Conservation (phyloP, 1,140 invertebrate genomes). For the Prorops nasuta region DNA sequence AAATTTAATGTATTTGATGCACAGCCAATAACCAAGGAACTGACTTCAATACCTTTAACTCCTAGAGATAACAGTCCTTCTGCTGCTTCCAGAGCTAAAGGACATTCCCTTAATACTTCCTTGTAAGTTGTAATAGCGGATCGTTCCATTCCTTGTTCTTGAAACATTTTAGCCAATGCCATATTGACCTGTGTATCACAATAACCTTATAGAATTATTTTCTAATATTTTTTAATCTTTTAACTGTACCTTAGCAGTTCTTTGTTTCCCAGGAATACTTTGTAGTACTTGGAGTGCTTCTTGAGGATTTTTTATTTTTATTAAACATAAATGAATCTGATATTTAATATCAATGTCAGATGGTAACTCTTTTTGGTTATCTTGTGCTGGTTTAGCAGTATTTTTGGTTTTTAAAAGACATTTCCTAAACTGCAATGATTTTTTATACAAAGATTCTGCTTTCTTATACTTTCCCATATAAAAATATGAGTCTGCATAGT, state of each 20-base stretch:
- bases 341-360: constrained; percentile 73
- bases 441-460: constrained; percentile 68
- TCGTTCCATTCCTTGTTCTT: constrained; percentile 69
- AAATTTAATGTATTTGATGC: constrained; percentile 48
- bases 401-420: constrained; percentile 64
- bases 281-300: constrained; percentile 69
- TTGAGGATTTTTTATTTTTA: constrained; percentile 63
- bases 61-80: constrained; percentile 67
- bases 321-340: constrained; percentile 69
- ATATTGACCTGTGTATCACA: constrained; percentile 58
- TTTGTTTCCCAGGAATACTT: constrained; percentile 67
- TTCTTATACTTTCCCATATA: constrained; percentile 65
- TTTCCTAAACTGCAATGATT: constrained; percentile 69
- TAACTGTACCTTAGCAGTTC: constrained; percentile 62
- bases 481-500: constrained; percentile 69
- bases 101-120: constrained; percentile 75
- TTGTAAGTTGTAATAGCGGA: constrained; percentile 72
- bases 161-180: constrained; percentile 71
- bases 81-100: constrained; percentile 70
- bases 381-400: constrained; percentile 52
- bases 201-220: constrained; percentile 9
- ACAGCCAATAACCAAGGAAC: constrained; percentile 65
- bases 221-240: constrained; percentile 4
- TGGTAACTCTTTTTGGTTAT: constrained; percentile 54
- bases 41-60: constrained; percentile 70